Percentiles rank a stretch among this genome's conserved stretches.
phyloP scores from a whole-genome alignment of 2,888 invertebrate genomes.

The Apamea anceps region DNA sequence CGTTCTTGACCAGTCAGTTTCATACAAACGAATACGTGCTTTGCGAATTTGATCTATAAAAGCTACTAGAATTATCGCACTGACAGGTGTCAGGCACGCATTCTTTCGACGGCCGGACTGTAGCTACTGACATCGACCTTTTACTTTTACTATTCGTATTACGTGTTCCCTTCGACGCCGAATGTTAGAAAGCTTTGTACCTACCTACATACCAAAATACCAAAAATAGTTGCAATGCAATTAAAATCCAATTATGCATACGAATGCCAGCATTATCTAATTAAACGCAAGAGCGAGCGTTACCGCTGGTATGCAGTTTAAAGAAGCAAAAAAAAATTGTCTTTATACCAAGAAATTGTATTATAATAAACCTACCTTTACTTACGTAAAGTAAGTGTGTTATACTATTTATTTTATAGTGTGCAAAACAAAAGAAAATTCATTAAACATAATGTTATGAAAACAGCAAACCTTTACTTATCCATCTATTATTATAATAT shows the following conservation, averaged over 20 bases:
- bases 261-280: constrained; percentile 24
- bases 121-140: neutral
- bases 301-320: neutral
- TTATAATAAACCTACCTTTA: neutral
- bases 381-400: neutral
- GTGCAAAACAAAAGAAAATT: neutral
- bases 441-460: neutral
- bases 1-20: too few species aligned
- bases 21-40: too few species aligned
- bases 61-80: too few species aligned
- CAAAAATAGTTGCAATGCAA: constrained; percentile 12
- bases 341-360: neutral
- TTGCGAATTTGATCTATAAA: too few species aligned
- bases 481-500: neutral
- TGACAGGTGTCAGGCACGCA: too few species aligned
- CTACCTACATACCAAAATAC: neutral
- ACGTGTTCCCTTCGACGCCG: neutral
- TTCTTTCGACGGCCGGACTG: too few species aligned
- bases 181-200: constrained; percentile 26
- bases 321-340: neutral
- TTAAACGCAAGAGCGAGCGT: constrained; percentile 7
- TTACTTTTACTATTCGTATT: neutral
- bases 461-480: neutral
- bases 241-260: constrained; percentile 42
- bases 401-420: too few species aligned